Conservation (phyloP, 64 coral and sea anemone species). For the Montipora efflorescens region DNA sequence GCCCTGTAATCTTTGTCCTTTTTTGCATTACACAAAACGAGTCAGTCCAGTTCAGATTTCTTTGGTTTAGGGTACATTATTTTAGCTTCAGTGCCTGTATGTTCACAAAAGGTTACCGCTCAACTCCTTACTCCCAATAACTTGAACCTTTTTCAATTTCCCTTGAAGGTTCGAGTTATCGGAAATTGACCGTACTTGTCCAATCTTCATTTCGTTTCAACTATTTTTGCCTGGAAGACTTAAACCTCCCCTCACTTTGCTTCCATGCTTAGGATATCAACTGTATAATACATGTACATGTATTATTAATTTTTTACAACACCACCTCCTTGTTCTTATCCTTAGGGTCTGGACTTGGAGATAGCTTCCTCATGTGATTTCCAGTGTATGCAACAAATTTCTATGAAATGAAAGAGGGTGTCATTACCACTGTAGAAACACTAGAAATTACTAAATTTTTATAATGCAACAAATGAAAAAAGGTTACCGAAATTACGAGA, state of each 20-base stretch:
- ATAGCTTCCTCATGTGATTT: conserved; percentile 95
- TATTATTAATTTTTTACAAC: neutral
- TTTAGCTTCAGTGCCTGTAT: too few relatives aligned
- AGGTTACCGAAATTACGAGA: neutral
- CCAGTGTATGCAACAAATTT: conserved; percentile 97
- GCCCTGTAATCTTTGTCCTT: too few relatives aligned
- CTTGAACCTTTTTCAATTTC: too few relatives aligned
- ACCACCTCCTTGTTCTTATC: conserved; percentile 97
- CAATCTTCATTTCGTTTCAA: neutral
- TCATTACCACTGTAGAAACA: neutral
- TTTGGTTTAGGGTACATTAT: too few relatives aligned
- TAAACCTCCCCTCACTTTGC: too few relatives aligned
- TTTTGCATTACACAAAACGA: too few relatives aligned
- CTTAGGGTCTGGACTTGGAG: conserved; percentile 93
- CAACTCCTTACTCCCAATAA: too few relatives aligned
- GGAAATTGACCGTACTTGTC: too few relatives aligned
- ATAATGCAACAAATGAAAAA: neutral
- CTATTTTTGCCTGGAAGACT: neutral
- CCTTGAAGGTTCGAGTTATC: too few relatives aligned
- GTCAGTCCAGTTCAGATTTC: too few relatives aligned
- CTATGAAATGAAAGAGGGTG: conserved; percentile 13
- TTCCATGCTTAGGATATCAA: neutral
- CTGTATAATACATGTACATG: neutral
- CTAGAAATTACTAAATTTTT: neutral
- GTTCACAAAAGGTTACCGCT: too few relatives aligned